Evolutionary conservation across 2,888 invertebrate species (phyloP).

Genomic region (Lathronympha strigana): DNA sequence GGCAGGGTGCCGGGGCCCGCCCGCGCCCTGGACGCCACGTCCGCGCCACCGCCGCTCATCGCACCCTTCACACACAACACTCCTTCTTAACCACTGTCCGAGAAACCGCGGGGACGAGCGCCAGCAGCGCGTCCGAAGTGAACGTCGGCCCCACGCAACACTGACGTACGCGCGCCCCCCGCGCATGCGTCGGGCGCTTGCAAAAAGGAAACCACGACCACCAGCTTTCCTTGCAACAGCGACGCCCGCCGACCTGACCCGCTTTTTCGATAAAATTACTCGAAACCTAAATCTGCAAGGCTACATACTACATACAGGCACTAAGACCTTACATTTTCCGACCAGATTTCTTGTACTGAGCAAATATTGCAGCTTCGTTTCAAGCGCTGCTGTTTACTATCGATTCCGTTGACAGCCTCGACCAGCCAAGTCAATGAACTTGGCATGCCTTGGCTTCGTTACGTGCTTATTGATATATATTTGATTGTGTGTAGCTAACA

Average conservation of each 20-base stretch:
- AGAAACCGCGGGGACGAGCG: conserved; percentile 59
- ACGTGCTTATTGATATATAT: conserved; percentile 17
- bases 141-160: conserved; percentile 77
- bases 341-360: conserved; percentile 11
- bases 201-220: conserved; percentile 75
- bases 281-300: conserved; percentile 46
- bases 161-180: conserved; percentile 69
- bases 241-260: conserved; percentile 69
- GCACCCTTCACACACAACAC: conserved; percentile 57
- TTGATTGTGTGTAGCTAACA: conserved; percentile 3
- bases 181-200: conserved; percentile 75
- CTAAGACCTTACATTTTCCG: conserved; percentile 9
- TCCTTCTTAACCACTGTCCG: conserved; percentile 60
- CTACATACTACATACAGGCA: no score
- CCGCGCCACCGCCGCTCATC: conserved; percentile 62
- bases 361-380: conserved; percentile 20
- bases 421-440: conserved; percentile 38
- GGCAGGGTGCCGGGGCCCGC: conserved; percentile 63
- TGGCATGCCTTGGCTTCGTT: conserved; percentile 23
- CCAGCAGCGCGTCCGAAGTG: conserved; percentile 81
- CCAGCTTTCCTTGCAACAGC: conserved; percentile 72
- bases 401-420: conserved; percentile 29
- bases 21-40: conserved; percentile 69
- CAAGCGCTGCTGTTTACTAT: conserved; percentile 34
- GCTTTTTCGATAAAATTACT: conserved; percentile 60